phyloP scores from a whole-genome alignment of 2,797 vertebrate species.

The Lepilemur septentrionalis region DNA sequence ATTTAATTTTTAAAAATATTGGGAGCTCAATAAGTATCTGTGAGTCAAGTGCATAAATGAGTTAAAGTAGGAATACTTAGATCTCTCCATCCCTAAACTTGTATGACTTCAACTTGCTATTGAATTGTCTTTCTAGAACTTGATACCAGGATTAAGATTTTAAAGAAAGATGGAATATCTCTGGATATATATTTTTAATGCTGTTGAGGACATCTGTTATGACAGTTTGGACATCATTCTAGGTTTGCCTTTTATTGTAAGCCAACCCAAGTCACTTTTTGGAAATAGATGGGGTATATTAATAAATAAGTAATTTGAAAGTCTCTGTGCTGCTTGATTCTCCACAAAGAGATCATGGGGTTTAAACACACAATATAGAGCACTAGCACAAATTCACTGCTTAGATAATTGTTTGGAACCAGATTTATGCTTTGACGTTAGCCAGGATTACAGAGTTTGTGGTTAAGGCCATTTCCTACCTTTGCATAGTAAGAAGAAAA shows the following conservation, averaged over 20 bases:
- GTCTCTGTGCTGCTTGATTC: neutral
- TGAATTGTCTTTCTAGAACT: neutral
- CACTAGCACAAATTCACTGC: neutral
- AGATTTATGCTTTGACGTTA: neutral
- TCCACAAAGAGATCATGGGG: neutral
- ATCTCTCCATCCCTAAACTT: neutral
- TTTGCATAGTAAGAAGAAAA: neutral
- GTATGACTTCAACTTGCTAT: neutral
- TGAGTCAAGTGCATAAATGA: neutral
- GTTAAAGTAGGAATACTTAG: neutral
- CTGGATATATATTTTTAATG: neutral
- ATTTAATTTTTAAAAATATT: neutral
- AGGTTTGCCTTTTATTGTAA: neutral
- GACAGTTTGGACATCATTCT: neutral
- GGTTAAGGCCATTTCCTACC: neutral
- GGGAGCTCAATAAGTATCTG: neutral
- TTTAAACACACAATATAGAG: neutral
- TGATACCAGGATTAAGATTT: neutral
- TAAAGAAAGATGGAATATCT: neutral
- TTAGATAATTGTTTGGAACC: neutral
- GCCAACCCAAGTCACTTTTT: neutral
- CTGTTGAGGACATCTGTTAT: neutral
- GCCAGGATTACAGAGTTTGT: neutral
- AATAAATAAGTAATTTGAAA: neutral
- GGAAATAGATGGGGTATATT: neutral